Conservation (phyloP, 1,140 invertebrate genomes). For the Oncopodura yosiiana region DNA sequence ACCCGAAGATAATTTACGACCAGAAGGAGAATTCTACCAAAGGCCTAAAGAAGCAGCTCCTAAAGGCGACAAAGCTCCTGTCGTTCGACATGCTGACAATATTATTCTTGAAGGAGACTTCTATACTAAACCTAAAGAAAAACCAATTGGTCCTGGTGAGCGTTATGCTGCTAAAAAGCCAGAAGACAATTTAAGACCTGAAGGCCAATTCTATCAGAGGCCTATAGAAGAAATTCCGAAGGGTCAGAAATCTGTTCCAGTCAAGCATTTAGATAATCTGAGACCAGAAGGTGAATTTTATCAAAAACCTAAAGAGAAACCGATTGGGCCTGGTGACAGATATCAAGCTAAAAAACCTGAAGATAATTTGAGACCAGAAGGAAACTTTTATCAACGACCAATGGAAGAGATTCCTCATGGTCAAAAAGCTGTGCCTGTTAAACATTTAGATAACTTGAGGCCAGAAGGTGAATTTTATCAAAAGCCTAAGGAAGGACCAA, state of each 20-base stretch:
- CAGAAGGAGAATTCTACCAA: slow-evolving; percentile 19
- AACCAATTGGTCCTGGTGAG: too few relatives aligned
- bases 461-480: slow-evolving; percentile 2
- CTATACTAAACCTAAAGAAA: too few relatives aligned
- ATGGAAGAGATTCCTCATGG: background rate
- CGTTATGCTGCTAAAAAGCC: too few relatives aligned
- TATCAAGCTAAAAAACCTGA: slow-evolving; percentile 37
- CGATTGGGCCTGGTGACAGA: background rate
- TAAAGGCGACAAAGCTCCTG: slow-evolving; percentile 48
- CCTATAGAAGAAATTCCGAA: background rate
- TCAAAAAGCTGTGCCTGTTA: slow-evolving; percentile 14
- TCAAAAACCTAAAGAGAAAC: background rate
- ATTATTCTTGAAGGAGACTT: too few relatives aligned
- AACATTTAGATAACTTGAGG: slow-evolving; percentile 33
- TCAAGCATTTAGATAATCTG: slow-evolving; percentile 34
- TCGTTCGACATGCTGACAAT: slow-evolving; percentile 48
- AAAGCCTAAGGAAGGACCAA: background rate
- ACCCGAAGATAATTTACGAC: slow-evolving; percentile 32
- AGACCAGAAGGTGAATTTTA: slow-evolving; percentile 24
- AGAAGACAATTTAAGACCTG: slow-evolving; percentile 49
- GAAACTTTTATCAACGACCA: slow-evolving; percentile 42
- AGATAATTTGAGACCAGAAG: slow-evolving; percentile 39
- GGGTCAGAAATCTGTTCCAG: slow-evolving; percentile 7
- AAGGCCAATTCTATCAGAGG: slow-evolving; percentile 49
- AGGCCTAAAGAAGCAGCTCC: background rate